phyloP scores from a whole-genome alignment of 2,797 vertebrate genomes.

The Limnodromus scolopaceus region DNA sequence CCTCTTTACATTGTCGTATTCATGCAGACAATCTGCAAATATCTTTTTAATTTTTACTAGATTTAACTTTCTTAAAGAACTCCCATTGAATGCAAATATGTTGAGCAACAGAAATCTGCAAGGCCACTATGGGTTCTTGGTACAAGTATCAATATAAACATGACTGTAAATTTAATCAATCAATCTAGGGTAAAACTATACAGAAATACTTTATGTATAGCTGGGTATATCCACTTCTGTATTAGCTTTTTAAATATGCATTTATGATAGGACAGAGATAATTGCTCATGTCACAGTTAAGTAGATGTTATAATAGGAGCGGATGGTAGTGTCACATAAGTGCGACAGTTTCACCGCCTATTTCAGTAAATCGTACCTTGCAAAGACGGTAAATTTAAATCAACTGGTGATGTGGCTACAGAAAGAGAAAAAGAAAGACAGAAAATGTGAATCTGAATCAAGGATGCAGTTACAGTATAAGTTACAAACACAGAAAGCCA shows the following conservation, averaged over 20 bases:
- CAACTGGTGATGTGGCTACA: conserved; percentile 75
- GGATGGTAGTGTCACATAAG: not conserved
- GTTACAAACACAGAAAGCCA: conserved; percentile 11
- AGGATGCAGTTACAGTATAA: not conserved
- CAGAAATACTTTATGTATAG: not conserved
- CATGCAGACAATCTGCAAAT: not conserved
- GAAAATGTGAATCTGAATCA: conserved; percentile 40
- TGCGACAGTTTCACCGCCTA: not conserved
- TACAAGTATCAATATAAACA: not conserved
- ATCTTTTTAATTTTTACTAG: not conserved
- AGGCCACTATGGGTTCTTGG: not conserved
- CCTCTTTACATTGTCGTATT: not conserved
- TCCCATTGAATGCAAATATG: not conserved
- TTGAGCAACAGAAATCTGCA: not conserved
- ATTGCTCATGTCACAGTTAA: not conserved
- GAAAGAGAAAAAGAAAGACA: conserved; percentile 65
- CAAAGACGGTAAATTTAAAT: conserved; percentile 74
- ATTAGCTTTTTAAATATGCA: not conserved
- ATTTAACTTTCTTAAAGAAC: not conserved
- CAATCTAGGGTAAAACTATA: not conserved
- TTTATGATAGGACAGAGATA: not conserved
- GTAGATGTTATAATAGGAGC: not conserved
- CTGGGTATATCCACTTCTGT: not conserved
- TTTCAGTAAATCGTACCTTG: conserved; percentile 72
- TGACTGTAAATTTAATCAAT: not conserved